Evolutionary conservation across 2,797 vertebrate genomes (phyloP), one percentile per base, ranked within the genome.

Genomic region (Spondyliosoma cantharus): DNA sequence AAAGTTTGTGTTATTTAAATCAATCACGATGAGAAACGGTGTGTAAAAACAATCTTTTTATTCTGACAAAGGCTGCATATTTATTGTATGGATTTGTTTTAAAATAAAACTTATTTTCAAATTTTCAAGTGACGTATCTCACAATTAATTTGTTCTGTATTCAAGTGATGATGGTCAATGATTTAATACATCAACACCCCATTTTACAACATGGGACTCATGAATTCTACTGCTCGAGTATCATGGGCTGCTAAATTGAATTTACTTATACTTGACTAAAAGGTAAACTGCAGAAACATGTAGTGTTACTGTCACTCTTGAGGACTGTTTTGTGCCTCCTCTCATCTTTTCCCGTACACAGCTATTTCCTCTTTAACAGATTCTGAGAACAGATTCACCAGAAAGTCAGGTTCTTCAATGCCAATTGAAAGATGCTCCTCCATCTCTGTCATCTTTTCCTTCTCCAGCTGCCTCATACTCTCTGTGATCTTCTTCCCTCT

Each of bases 401-500:
- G 78, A 67, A 91, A 65, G 42, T 96, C 93, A 11, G 83, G 16
- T 4, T 96, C 92, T 5, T 92, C 84, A 80, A 90, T 73, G 52
- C 95, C 94, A 0, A 76, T 76, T 60, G 92, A 93, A 66, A 98
- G 93, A 88, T 96, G 49, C 63, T 86, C 78, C 89, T 99, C 97
- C 94, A 97, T 96, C 86, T 96, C 72, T 67, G 70, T 79, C 62
- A 97, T 91, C 67, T 94, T 95, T 80, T 93, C 82, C 86, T 95
- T 96, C 85, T 99, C 98, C 71, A 99, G 73, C 42, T 89, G 89
- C 80, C 88, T 96, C 92, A 97, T 95, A 8, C 87, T 71, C 57
- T 95, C 86, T 63, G 93, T 77, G 68, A 98, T 94, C 84, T 91
- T 92, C 91, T 94, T 89, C 83, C 95, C 95, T 93, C 91, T 95